These are phyloP conservation scores for Megalops atlanticus DNA, from an alignment of 2,113 vertebrate genomes.

Conservation along the genomic window DNA sequence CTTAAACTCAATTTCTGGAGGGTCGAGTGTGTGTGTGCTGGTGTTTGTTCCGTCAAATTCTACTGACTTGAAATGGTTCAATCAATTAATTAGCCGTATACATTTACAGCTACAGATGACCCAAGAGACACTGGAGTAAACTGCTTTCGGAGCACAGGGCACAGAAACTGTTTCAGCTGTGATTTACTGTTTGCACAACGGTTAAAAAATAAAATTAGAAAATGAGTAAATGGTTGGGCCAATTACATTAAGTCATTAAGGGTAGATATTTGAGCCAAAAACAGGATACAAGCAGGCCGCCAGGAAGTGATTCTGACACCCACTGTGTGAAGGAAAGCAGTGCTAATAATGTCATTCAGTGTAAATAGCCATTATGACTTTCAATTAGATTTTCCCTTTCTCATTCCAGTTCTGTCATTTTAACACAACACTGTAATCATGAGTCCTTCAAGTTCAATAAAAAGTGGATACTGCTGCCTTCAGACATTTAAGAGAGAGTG, in stretches of 20 bases:
- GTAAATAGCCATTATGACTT: not conserved
- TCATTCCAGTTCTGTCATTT: constrained; percentile 1
- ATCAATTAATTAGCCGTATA: not conserved
- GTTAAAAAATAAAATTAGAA: not conserved
- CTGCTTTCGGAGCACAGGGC: too few relatives aligned
- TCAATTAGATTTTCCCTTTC: not conserved
- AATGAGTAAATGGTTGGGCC: not conserved
- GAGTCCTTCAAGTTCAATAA: not conserved
- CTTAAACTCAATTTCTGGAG: not conserved
- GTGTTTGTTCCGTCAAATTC: not conserved
- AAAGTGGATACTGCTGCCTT: too few relatives aligned
- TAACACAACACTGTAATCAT: not conserved
- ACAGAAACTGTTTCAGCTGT: not conserved
- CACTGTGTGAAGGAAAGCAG: not conserved
- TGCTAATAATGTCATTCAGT: not conserved
- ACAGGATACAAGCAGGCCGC: not conserved
- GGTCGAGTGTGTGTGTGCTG: not conserved
- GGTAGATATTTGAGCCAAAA: not conserved
- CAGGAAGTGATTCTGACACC: not conserved
- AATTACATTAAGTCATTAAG: not conserved
- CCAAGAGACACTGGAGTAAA: not conserved
- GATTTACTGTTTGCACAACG: not conserved
- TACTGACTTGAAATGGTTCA: not conserved
- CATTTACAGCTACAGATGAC: not conserved
- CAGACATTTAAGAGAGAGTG: too few relatives aligned